Conservation (phyloP, 2,113 vertebrate genomes). For the Nettapus auritus region DNA sequence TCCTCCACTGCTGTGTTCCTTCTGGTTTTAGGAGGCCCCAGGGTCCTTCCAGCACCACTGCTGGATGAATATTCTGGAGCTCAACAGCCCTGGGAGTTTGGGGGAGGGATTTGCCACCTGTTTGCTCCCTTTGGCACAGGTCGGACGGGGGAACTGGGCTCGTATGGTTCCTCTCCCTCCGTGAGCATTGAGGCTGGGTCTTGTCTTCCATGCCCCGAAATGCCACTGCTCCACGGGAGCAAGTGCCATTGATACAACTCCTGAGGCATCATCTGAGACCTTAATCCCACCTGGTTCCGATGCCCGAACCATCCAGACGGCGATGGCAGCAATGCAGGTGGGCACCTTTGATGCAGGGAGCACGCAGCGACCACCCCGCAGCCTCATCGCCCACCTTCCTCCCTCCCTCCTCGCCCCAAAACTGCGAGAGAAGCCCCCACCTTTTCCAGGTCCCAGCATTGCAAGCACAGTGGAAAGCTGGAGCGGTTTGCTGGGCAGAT, state of each 20-base stretch:
- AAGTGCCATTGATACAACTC: background rate
- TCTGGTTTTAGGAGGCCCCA: background rate
- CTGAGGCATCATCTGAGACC: accelerated
- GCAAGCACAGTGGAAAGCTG: background rate
- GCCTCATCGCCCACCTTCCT: background rate
- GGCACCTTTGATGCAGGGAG: background rate
- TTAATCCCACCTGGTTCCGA: accelerated
- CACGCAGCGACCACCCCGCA: accelerated
- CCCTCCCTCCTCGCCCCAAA: background rate
- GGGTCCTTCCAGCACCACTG: background rate
- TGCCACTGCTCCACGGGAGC: background rate
- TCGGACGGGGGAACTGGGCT: accelerated
- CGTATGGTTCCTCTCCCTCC: accelerated
- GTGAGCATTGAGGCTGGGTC: accelerated
- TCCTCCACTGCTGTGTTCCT: background rate
- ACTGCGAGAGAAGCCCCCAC: background rate
- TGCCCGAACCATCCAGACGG: background rate
- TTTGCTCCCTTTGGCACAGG: background rate
- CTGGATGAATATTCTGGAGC: background rate
- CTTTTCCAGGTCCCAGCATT: background rate
- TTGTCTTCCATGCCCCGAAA: background rate
- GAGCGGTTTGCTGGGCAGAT: background rate
- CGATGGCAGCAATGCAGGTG: background rate
- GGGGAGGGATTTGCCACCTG: background rate
- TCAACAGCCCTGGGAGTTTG: background rate